Evolutionary conservation across 2,113 vertebrate genomes (phyloP), one percentile per base, ranked within the genome.

Genomic region (Eurypyga helias): DNA sequence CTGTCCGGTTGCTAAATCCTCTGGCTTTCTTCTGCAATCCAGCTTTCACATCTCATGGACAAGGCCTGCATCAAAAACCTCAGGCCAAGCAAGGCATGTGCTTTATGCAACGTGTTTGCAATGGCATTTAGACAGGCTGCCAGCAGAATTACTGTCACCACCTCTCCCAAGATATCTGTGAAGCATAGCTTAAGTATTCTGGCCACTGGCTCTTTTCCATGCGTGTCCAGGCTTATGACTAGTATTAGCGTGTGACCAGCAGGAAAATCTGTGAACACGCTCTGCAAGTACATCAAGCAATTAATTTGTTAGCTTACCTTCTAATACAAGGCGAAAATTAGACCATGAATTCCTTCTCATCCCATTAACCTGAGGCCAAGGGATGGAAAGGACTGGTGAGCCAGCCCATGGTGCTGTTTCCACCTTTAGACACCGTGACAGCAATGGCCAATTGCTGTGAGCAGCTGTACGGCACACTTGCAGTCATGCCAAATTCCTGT

Each of bases 101-200:
- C 54, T 31, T 92, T 82, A 25, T 45, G 62, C 62, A 80, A 29
- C 34, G 71, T 29, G 62, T 95, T 82, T 90, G 55, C n/a, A 33
- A 45, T 43, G 70, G 62, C 79, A 70, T 90, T 90, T 69, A 83
- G 88, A 86, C 38, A 80, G 45, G 12, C 67, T 94, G 83, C 73
- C 83, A 88, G 88, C 41, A 57, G 71, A 80, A 80, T 20, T 72
- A 46, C 88, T 91, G 79, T 85, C 92, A 88, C 41, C 54, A 77
- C 49, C 58, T 90, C 90, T 97, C 83, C 92, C 67, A 62, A 88
- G 82, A 77, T 21, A 28, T 61, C 71, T 80, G 45, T 61, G 83
- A 94, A 88, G 52, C 60, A 51, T 79, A 13, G 43, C 8, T 5
- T n/a, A 79, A 52, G 54, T 46, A 54, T 61, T 83, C 54, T 94